Evolutionary conservation across 92 coral and sea anemone species (phyloP).

Genomic region (Pocillopora grandis): DNA sequence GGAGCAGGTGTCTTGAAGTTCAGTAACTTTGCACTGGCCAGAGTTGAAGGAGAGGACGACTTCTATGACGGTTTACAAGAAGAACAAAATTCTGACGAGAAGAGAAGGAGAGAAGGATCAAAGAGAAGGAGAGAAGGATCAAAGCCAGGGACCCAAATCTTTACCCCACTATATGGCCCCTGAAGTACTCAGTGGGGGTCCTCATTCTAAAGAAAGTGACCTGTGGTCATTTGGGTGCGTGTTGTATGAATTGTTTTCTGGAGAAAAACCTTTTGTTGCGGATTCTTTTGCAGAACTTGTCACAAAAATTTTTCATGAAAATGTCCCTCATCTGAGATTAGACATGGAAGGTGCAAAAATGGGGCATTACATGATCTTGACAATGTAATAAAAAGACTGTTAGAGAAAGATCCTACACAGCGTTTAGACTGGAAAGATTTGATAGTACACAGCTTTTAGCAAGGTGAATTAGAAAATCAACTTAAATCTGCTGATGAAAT

Average conservation of each 20-base stretch:
- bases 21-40: slow-evolving; percentile 90
- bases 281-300: slow-evolving; percentile 88
- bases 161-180: slow-evolving; percentile 99
- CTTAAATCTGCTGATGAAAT: slow-evolving; percentile 19
- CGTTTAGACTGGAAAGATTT: slow-evolving; percentile 79
- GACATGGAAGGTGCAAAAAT: slow-evolving; percentile 37
- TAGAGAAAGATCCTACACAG: slow-evolving; percentile 73
- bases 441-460: slow-evolving; percentile 76
- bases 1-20: slow-evolving; percentile 90
- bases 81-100: slow-evolving; percentile 50
- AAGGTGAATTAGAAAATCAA: slow-evolving; percentile 58
- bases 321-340: slow-evolving; percentile 60
- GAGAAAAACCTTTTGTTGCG: slow-evolving; percentile 82
- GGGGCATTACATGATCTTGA: slow-evolving; percentile 60
- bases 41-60: slow-evolving; percentile 93
- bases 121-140: no score
- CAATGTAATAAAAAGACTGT: slow-evolving; percentile 56
- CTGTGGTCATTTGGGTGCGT: slow-evolving; percentile 97
- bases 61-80: slow-evolving; percentile 62
- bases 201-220: slow-evolving; percentile 81
- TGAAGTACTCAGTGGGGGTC: slow-evolving; percentile 83
- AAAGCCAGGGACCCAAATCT: slow-evolving; percentile 69
- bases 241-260: slow-evolving; percentile 84
- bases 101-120: no score
- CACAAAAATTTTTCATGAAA: slow-evolving; percentile 77